phyloP scores from a whole-genome alignment of 2,797 vertebrate species.

The Falco columbarius region DNA sequence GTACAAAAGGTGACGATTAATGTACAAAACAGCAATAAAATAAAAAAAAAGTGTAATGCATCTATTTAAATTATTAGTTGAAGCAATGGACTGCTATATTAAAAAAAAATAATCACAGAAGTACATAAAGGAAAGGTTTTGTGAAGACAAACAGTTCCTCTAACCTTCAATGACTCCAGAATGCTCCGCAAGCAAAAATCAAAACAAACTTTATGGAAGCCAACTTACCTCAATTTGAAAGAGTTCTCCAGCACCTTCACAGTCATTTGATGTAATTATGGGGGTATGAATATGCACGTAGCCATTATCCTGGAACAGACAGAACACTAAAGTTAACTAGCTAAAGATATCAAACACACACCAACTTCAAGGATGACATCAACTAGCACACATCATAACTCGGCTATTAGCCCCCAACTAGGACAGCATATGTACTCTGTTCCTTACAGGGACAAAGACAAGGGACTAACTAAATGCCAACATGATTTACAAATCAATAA shows the following conservation, averaged over 20 bases:
- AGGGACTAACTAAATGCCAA: neutral
- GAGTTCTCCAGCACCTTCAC: constrained; percentile 94
- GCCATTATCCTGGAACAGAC: constrained; percentile 81
- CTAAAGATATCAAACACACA: neutral
- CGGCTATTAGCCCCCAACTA: neutral
- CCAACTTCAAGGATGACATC: neutral
- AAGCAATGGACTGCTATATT: neutral
- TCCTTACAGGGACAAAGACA: neutral
- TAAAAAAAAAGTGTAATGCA: neutral
- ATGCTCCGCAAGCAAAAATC: neutral
- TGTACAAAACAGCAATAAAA: neutral
- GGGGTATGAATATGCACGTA: constrained; percentile 95
- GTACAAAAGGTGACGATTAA: neutral
- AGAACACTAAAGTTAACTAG: neutral
- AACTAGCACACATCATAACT: neutral
- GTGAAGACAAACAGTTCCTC: neutral
- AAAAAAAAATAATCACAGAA: neutral
- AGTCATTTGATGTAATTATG: constrained; percentile 95
- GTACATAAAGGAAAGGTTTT: neutral
- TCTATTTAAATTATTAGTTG: neutral
- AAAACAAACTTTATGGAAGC: neutral
- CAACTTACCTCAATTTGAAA: constrained; percentile 88
- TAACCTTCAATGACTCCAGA: neutral
- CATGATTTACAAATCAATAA: neutral
- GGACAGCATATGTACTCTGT: neutral